phyloP scores from a whole-genome alignment of 2,888 invertebrate species.

The Erannis defoliaria region DNA sequence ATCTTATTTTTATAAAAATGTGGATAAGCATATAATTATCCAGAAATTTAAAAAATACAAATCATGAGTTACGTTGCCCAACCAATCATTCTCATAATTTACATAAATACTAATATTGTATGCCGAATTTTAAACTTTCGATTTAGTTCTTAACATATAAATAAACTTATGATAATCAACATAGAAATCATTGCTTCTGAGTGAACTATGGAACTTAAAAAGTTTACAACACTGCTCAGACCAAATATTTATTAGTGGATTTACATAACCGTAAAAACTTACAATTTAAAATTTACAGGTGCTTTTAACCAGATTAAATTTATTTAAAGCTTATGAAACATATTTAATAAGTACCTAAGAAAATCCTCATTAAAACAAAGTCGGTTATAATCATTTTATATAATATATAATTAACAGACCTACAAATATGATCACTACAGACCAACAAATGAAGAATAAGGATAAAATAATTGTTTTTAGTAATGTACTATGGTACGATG shows the following conservation, averaged over 20 bases:
- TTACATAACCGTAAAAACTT: neutral
- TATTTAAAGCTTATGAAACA: constrained; percentile 17
- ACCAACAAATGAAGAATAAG: too few relatives aligned
- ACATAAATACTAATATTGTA: neutral
- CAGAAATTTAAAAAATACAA: too few relatives aligned
- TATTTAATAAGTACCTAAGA: constrained; percentile 16
- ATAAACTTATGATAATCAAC: neutral
- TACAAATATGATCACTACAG: too few relatives aligned
- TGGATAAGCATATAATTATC: too few relatives aligned
- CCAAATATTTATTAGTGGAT: neutral
- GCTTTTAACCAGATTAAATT: constrained; percentile 13
- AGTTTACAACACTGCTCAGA: neutral
- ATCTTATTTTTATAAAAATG: neutral
- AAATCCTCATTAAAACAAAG: too few relatives aligned
- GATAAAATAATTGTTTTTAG: too few relatives aligned
- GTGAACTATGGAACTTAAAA: neutral
- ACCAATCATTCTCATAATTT: neutral
- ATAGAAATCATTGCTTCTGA: neutral
- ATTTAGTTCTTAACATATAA: neutral
- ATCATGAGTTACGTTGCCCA: too few relatives aligned
- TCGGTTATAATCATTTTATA: too few relatives aligned
- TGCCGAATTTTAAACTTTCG: neutral
- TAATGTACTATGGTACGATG: too few relatives aligned
- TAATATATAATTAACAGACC: neutral
- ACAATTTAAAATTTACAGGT: constrained; percentile 8